These are phyloP conservation scores for Syngnathus floridae DNA, from an alignment of 2,113 vertebrate genomes.

Conservation along the genomic window DNA sequence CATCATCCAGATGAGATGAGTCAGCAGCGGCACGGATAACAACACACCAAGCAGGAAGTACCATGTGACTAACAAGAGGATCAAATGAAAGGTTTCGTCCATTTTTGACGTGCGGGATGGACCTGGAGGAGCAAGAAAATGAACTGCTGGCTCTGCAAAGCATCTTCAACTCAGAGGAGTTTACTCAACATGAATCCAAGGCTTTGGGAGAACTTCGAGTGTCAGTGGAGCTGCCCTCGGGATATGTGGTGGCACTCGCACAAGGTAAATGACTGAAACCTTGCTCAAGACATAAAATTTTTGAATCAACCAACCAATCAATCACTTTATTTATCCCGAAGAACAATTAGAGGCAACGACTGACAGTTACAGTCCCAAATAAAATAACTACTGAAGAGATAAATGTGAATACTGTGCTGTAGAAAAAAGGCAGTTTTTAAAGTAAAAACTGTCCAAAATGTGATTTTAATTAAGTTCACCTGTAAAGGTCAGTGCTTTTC, in stretches of 20 bases:
- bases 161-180: constrained; percentile 81
- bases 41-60: background rate
- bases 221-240: constrained; percentile 71
- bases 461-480: no score
- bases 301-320: no score
- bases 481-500: no score
- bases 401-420: no score
- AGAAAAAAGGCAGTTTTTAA: no score
- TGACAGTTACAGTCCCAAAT: no score
- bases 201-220: constrained; percentile 77
- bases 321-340: no score
- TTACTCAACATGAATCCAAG: constrained; percentile 69
- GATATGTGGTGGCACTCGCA: constrained; percentile 74
- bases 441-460: no score
- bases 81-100: background rate
- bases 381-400: no score
- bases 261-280: constrained; percentile 35
- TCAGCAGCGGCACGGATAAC: constrained; percentile 10
- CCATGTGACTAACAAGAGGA: background rate
- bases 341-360: no score
- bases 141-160: constrained; percentile 83
- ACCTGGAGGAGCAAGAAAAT: constrained; percentile 64
- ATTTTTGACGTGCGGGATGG: constrained; percentile 12
- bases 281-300: no score
- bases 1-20: constrained; percentile 17